Conservation (phyloP, 2,113 vertebrate genomes). For the Phalacrocorax aristotelis region DNA sequence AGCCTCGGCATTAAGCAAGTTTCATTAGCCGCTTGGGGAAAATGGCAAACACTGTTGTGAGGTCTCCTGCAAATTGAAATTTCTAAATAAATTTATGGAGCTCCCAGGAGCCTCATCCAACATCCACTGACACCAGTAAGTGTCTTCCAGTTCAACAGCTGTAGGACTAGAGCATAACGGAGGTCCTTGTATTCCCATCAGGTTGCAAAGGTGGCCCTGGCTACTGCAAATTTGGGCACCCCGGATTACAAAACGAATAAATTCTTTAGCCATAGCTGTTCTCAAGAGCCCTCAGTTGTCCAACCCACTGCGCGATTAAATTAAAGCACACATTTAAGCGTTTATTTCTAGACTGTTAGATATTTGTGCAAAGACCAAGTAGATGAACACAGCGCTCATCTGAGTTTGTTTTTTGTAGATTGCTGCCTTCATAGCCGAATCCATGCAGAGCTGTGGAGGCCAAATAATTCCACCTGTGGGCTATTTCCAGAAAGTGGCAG, state of each 20-base stretch:
- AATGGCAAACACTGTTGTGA: neutral
- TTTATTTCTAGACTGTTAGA: slow-evolving; percentile 19
- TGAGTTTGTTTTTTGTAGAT: slow-evolving; percentile 85
- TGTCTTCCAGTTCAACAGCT: neutral
- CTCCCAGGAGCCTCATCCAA: neutral
- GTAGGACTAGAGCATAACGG: neutral
- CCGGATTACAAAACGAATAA: neutral
- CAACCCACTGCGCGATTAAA: neutral
- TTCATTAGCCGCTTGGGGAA: neutral
- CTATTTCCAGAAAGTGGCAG: slow-evolving; percentile 97
- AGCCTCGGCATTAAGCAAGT: neutral
- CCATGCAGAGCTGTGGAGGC: slow-evolving; percentile 97
- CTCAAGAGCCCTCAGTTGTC: neutral
- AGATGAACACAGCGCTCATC: slow-evolving; percentile 46
- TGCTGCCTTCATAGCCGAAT: slow-evolving; percentile 96
- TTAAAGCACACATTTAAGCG: neutral
- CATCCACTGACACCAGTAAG: neutral
- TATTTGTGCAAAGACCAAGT: slow-evolving; percentile 5
- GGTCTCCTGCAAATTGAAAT: neutral
- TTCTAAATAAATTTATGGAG: neutral
- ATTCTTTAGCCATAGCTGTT: slow-evolving; percentile 14
- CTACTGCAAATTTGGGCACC: slow-evolving; percentile 60
- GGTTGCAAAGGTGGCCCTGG: slow-evolving; percentile 7
- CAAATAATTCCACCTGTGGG: slow-evolving; percentile 94
- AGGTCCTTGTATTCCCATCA: neutral